Conservation (phyloP, 2,888 invertebrate species). For the Galerucella nymphaeae region DNA sequence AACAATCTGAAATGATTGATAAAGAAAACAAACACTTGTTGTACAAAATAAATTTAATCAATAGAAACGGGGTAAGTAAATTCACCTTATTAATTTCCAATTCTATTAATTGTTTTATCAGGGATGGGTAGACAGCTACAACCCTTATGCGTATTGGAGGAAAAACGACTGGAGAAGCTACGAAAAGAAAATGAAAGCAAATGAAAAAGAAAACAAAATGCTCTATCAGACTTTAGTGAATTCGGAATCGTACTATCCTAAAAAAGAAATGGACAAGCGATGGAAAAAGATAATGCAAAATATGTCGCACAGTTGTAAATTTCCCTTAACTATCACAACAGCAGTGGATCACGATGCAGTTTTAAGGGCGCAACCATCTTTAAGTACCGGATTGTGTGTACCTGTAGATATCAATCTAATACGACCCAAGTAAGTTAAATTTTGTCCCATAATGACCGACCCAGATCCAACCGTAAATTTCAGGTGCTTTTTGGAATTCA, state of each 20-base stretch:
- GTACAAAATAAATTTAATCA: conserved; percentile 70
- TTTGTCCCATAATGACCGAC: too few species aligned
- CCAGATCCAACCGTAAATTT: conserved; percentile 36
- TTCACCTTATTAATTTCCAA: not conserved
- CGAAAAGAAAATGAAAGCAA: conserved; percentile 49
- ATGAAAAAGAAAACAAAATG: conserved; percentile 53
- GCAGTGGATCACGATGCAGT: conserved; percentile 54
- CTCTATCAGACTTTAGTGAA: conserved; percentile 48
- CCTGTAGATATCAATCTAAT: conserved; percentile 43
- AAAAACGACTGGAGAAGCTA: conserved; percentile 54
- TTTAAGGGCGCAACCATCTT: conserved; percentile 54
- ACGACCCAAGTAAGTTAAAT: conserved; percentile 4
- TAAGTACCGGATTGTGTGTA: conserved; percentile 51
- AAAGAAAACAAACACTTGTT: conserved; percentile 71
- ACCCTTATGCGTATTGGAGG: conserved; percentile 51
- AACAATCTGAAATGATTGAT: conserved; percentile 65
- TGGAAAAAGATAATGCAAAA: conserved; percentile 52
- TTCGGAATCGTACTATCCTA: conserved; percentile 49
- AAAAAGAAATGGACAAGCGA: conserved; percentile 44
- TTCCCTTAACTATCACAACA: conserved; percentile 53
- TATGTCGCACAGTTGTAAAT: conserved; percentile 54
- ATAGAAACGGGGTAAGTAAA: conserved; percentile 65
- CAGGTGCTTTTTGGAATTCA: conserved; percentile 63
- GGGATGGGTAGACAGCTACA: conserved; percentile 35
- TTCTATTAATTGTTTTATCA: not conserved